Percentiles rank a stretch among this genome's conserved stretches.
Evolutionary conservation across 2,888 invertebrate genomes (phyloP).

Genomic region (Drosophila percnosoma): DNA sequence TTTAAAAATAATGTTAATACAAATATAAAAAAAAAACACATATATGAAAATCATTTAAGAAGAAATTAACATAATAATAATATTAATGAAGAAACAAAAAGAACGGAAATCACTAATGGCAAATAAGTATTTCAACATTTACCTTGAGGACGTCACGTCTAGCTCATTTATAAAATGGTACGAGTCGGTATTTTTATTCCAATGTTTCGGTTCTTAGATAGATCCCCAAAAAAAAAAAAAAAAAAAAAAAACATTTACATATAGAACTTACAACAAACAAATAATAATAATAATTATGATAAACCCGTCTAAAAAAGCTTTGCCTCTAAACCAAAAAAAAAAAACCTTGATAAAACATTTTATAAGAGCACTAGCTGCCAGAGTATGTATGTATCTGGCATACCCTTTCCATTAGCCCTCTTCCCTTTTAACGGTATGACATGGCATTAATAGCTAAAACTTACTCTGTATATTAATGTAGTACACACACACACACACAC

Average conservation of each 20-base stretch:
- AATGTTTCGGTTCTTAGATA: conserved; percentile 44
- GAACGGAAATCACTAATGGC: not conserved
- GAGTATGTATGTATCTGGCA: conserved; percentile 10
- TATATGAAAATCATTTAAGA: conserved; percentile 10
- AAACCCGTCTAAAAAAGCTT: conserved; percentile 43
- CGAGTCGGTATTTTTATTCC: conserved; percentile 24
- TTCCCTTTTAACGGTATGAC: not conserved
- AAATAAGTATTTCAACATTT: conserved; percentile 29
- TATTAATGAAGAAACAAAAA: not conserved
- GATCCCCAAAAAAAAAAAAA: conserved; percentile 1
- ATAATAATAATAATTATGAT: conserved; percentile 3
- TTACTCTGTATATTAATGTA: conserved; percentile 27
- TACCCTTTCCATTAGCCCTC: conserved; percentile 8
- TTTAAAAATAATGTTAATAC: conserved; percentile 55
- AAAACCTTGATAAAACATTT: conserved; percentile 21
- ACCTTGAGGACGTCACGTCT: conserved; percentile 35
- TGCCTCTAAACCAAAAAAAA: conserved; percentile 33
- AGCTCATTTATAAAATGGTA: conserved; percentile 49
- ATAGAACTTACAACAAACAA: conserved; percentile 5
- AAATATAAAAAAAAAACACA: conserved; percentile 5
- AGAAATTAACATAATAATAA: not conserved
- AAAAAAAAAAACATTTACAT: conserved; percentile 1
- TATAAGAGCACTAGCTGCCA: conserved; percentile 16
- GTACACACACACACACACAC: conserved; percentile 3
- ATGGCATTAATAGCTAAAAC: conserved; percentile 28